phyloP scores from a whole-genome alignment of 2,113 vertebrate genomes.

The Clarias gariepinus region DNA sequence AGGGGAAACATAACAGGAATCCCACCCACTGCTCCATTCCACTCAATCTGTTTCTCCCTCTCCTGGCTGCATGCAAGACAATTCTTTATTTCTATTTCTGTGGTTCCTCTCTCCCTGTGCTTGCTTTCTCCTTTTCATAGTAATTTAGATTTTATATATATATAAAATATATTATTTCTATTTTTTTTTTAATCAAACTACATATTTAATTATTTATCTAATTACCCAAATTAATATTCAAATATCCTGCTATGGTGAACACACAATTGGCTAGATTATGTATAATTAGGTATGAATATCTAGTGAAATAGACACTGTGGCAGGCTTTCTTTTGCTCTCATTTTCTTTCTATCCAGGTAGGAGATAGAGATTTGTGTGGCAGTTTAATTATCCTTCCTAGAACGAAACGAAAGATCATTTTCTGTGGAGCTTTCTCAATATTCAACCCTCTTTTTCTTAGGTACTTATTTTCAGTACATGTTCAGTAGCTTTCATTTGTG shows the following conservation, averaged over 20 bases:
- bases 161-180: no score
- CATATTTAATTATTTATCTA: no score
- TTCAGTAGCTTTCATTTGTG: slow-evolving; percentile 64
- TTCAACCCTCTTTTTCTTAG: slow-evolving; percentile 58
- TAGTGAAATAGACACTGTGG: no score
- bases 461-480: slow-evolving; percentile 64
- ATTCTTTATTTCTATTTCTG: not conserved
- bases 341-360: slow-evolving; percentile 11
- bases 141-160: no score
- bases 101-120: not conserved
- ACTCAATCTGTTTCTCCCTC: slow-evolving; percentile 31
- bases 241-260: no score
- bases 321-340: slow-evolving; percentile 37
- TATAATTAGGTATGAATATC: no score
- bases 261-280: no score
- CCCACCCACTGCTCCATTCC: slow-evolving; percentile 18
- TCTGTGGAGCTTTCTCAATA: slow-evolving; percentile 47
- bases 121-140: not conserved
- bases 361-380: slow-evolving; percentile 66
- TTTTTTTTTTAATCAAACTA: no score
- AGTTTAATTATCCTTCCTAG: slow-evolving; percentile 70
- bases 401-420: slow-evolving; percentile 59
- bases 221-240: no score
- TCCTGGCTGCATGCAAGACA: slow-evolving; percentile 17
- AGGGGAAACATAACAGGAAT: slow-evolving; percentile 30